Evolutionary conservation across 2,888 invertebrate genomes (phyloP), one percentile per base, ranked within the genome.

Genomic region (Dicyrtoma fusca): DNA sequence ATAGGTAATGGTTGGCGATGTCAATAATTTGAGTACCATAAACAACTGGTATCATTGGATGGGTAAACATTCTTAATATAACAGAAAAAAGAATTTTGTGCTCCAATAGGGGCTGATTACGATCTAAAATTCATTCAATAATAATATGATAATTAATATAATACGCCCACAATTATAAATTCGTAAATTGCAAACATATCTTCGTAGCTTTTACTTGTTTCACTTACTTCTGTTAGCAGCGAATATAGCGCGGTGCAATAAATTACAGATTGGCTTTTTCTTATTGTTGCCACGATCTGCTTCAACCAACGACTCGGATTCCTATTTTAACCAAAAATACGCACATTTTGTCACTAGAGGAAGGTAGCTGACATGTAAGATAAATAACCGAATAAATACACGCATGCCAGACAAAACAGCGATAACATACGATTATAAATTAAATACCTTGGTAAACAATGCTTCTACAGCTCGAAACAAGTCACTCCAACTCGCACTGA

Each of bases 141-240:
- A 34, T 47, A 47, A 17, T 21, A 1, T 42, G 14, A 34, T 17
- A 23, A 45, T 47, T 17, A n/a, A 23, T 23, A 11, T 14, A 11
- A 14, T 19, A 64, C 5, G 14, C 34, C 17, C 1, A 49, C 13
- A 51, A 11, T 19, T n/a, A 65, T 26, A 23, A 64, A 17, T n/a
- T n/a, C n/a, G n/a, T n/a, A n/a, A n/a, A n/a, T n/a, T n/a, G n/a
- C n/a, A n/a, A n/a, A n/a, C n/a, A n/a, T n/a, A n/a, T n/a, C n/a
- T n/a, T n/a, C n/a, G n/a, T n/a, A 23, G 6, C 42, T 13, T 42
- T 26, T 19, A 42, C 11, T 14, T 23, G 1, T 13, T 49, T n/a
- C 13, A 42, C 66, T 17, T 66, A 66, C 66, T 19, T 10, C 66
- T n/a, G 34, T 55, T 66, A 4, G 66, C 66, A 1, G 19, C 14